A percentile compares a stretch with the other conserved stretches of the same genome.
Evolutionary conservation across 2,113 vertebrate genomes (phyloP).

Genomic region (Pelobates fuscus): DNA sequence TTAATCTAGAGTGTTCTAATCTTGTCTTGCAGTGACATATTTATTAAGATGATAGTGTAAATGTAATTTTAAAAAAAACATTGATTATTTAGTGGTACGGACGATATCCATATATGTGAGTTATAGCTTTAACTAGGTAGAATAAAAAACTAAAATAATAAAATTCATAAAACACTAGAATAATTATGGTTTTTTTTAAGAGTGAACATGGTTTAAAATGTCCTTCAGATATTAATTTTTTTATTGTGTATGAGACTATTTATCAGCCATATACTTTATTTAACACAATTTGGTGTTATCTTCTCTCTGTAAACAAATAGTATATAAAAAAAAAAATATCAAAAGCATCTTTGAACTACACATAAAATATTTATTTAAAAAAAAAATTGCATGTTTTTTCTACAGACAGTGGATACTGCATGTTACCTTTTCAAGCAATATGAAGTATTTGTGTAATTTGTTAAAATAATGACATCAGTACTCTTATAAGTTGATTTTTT

Average conservation of each 20-base stretch:
- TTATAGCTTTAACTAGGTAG: neutral
- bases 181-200: too few relatives aligned
- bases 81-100: too few relatives aligned
- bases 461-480: too few relatives aligned
- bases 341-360: slow-evolving; percentile 35
- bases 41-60: too few relatives aligned
- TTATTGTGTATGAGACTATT: slow-evolving; percentile 22
- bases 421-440: slow-evolving; percentile 14
- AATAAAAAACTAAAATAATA: neutral
- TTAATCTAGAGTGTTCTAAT: too few relatives aligned
- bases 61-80: too few relatives aligned
- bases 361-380: slow-evolving; percentile 36
- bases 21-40: too few relatives aligned
- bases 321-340: slow-evolving; percentile 31
- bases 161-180: too few relatives aligned
- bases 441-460: too few relatives aligned
- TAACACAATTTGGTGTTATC: slow-evolving; percentile 26
- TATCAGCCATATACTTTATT: slow-evolving; percentile 42
- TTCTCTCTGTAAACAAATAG: slow-evolving; percentile 17
- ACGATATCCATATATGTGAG: too few relatives aligned
- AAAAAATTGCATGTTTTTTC: neutral
- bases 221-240: slow-evolving; percentile 44
- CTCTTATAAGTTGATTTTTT: too few relatives aligned
- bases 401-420: slow-evolving; percentile 11
- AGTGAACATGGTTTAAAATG: slow-evolving; percentile 1